A percentile compares a stretch with the other conserved stretches of the same genome.
These are phyloP conservation scores for Xiphophorus hellerii DNA, from an alignment of 2,113 vertebrate genomes.

Conservation along the genomic window DNA sequence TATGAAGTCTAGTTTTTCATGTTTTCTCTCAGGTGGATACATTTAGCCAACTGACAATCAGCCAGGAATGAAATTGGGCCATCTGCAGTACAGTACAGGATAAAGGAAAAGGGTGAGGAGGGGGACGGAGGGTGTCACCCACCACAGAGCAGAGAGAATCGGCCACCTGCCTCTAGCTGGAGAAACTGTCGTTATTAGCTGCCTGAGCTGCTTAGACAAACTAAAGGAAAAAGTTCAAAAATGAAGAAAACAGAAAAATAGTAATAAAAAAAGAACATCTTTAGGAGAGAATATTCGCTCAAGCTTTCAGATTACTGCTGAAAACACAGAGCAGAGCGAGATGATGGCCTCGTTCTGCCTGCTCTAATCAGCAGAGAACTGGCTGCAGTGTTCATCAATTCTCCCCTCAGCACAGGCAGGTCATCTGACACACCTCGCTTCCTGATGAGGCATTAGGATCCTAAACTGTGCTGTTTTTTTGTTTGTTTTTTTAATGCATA, in stretches of 20 bases:
- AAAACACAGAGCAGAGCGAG: conserved; percentile 11
- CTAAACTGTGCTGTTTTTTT: background rate
- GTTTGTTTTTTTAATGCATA: background rate
- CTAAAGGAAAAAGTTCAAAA: conserved; percentile 1
- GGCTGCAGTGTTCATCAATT: background rate
- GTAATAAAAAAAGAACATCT: background rate
- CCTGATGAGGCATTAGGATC: background rate
- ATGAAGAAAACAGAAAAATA: conserved; percentile 22
- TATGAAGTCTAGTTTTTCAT: background rate
- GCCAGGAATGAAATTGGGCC: conserved; percentile 19
- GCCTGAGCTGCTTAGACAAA: conserved; percentile 27
- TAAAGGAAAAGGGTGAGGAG: background rate
- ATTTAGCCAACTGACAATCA: background rate
- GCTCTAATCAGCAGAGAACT: conserved; percentile 38
- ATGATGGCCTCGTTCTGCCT: conserved; percentile 65
- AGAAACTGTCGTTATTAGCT: conserved; percentile 59
- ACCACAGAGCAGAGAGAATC: conserved; percentile 32
- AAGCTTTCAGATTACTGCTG: background rate
- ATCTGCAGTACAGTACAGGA: conserved; percentile 27
- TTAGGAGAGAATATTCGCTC: background rate
- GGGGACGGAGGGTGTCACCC: background rate
- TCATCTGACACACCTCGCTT: background rate
- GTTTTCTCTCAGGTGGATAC: conserved; percentile 21
- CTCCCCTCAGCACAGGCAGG: background rate
- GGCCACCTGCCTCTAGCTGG: conserved; percentile 59